phyloP scores from a whole-genome alignment of 2,113 vertebrate genomes.

The Semicossyphus pulcher region DNA sequence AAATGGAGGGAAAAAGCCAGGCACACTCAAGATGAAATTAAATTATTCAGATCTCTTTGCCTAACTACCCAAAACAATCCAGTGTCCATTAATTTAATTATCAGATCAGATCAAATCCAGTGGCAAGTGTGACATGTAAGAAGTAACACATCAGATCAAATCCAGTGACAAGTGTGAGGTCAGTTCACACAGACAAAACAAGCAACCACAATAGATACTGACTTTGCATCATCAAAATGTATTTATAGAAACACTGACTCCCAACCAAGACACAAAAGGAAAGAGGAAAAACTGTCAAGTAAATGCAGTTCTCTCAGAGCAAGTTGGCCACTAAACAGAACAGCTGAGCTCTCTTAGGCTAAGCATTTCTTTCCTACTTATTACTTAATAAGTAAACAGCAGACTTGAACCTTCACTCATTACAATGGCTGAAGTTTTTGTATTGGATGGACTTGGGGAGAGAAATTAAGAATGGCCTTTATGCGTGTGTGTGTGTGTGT shows the following conservation, averaged over 20 bases:
- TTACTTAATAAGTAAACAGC: slow-evolving; percentile 6
- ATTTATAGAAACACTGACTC: slow-evolving; percentile 70
- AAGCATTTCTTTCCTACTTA: background rate
- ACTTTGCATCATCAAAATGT: slow-evolving; percentile 63
- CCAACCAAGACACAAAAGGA: slow-evolving; percentile 34
- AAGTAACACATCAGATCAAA: slow-evolving; percentile 46
- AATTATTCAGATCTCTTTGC: background rate
- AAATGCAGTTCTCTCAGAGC: slow-evolving; percentile 14
- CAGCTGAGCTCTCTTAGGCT: background rate
- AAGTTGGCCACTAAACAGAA: slow-evolving; percentile 18
- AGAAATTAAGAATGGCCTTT: no score
- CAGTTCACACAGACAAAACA: slow-evolving; percentile 57
- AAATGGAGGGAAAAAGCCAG: background rate
- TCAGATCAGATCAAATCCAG: slow-evolving; percentile 39
- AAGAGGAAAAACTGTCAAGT: slow-evolving; percentile 17
- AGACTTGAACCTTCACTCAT: background rate
- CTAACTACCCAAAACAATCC: slow-evolving; percentile 2
- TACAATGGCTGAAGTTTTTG: background rate
- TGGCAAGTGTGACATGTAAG: slow-evolving; percentile 44
- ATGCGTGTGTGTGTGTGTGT: no score
- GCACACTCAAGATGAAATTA: background rate
- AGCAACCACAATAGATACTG: slow-evolving; percentile 63
- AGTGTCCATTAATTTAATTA: slow-evolving; percentile 7
- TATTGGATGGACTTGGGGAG: no score
- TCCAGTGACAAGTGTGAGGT: slow-evolving; percentile 60